Percentiles rank a stretch among this genome's conserved stretches.
These are phyloP conservation scores for Antrozous pallidus DNA, from an alignment of 2,797 vertebrate species.

Conservation along the genomic window DNA sequence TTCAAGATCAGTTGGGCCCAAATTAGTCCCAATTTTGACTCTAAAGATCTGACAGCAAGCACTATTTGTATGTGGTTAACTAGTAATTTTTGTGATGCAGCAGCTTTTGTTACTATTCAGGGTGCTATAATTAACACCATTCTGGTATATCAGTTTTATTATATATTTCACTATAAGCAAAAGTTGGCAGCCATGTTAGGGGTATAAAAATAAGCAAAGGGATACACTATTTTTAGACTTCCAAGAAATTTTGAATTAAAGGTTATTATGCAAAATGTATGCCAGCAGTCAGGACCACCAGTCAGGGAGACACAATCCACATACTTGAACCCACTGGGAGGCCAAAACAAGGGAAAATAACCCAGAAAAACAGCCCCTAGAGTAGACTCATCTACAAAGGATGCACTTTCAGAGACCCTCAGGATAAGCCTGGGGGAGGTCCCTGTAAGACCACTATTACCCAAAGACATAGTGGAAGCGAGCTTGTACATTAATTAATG, in stretches of 20 bases:
- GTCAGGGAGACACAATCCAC: rapidly evolving
- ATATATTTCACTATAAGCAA: constrained; percentile 30
- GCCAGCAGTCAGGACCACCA: not conserved
- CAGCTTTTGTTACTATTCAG: not conserved
- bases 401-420: rapidly evolving
- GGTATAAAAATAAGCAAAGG: constrained; percentile 61
- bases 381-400: not conserved
- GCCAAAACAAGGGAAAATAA: too few species aligned
- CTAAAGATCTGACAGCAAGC: constrained; percentile 36
- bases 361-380: too few species aligned
- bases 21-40: not conserved
- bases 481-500: rapidly evolving
- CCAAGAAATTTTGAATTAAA: constrained; percentile 36
- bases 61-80: constrained; percentile 27
- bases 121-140: constrained; percentile 60
- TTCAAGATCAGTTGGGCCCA: not conserved
- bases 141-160: constrained; percentile 29
- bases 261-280: not conserved
- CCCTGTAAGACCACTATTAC: not conserved
- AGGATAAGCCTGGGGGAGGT: not conserved
- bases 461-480: rapidly evolving
- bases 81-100: constrained; percentile 17
- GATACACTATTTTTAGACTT: constrained; percentile 53
- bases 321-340: not conserved
- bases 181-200: constrained; percentile 35